Conservation (phyloP, 2,113 vertebrate species). For the Rattus rattus region DNA sequence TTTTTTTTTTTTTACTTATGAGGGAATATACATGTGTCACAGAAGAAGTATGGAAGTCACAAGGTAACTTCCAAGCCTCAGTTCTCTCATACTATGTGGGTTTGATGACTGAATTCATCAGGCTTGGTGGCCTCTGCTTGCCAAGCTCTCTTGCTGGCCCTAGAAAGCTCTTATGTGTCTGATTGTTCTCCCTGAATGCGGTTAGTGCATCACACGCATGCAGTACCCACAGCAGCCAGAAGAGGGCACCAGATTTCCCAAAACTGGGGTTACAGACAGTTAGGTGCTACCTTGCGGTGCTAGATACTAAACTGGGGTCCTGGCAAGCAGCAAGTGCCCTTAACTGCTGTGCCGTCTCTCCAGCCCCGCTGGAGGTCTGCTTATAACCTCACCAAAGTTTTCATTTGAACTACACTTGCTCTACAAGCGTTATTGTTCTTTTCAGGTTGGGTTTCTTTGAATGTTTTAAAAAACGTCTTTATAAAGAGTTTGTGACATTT, state of each 20-base stretch:
- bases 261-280: not conserved
- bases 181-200: not conserved
- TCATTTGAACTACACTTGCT: not conserved
- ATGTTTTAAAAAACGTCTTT: slow-evolving; percentile 19
- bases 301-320: not conserved
- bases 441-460: not conserved
- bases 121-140: not conserved
- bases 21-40: not conserved
- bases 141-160: not conserved
- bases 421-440: not conserved
- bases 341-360: not conserved
- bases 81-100: not conserved
- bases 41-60: not conserved
- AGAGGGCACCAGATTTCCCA: not conserved
- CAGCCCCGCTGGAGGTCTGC: not conserved
- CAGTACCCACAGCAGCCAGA: not conserved
- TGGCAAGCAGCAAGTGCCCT: not conserved
- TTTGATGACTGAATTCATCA: not conserved
- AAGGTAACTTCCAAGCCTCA: not conserved
- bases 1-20: not conserved
- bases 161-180: not conserved
- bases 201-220: not conserved
- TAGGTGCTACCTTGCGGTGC: not conserved
- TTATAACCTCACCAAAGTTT: not conserved
- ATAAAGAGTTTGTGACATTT: slow-evolving; percentile 8